Evolutionary conservation across 2,113 vertebrate genomes (phyloP), one percentile per base, ranked within the genome.

Genomic region (Platichthys flesus): DNA sequence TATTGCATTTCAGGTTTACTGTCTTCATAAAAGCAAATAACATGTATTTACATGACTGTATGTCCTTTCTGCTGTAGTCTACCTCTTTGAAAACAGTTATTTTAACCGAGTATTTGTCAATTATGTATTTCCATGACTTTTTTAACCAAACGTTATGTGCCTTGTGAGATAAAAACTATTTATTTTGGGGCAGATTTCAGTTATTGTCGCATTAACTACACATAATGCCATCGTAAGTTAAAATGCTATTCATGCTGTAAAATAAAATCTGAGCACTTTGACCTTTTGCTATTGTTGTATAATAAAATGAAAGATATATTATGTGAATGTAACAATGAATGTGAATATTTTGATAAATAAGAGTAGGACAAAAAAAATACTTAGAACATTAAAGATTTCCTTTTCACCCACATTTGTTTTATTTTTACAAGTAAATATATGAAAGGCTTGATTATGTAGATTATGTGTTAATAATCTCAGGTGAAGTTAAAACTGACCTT

Each of bases 161-260:
- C 89, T 92, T 88, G 5, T 63, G 8, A 0, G 23, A 79, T 79
- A n/a, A 18, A 18, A 37, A 28, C n/a, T 75, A 86, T 88, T 90
- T 84, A 83, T 90, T 83, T 74, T 26, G 0, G 0, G 10, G 21
- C 64, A 73, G 55, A 35, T 71, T 79, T 81, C n/a, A 51, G 35
- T 65, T 31, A 62, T 66, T n/a, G 24, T 56, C 18, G 66, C 61
- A 52, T 61, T 74, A 10, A 55, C 28, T 16, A 67, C 2, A 57
- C 14, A 63, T 35, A 65, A 56, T 80, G 66, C 71, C 71, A 67
- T 55, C 51, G 13, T 23, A 28, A 10, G 2, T 10, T 62, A 9
- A 73, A 71, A 82, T 37, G 16, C 42, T 70, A 2, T 45, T 67
- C 57, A 51, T 47, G 28, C 12, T 57, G 3, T 74, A 49, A 66